Percentiles rank a stretch among this genome's conserved stretches.
phyloP scores from a whole-genome alignment of 2,113 vertebrate species.

The Petrocephalus microphthalmus region DNA sequence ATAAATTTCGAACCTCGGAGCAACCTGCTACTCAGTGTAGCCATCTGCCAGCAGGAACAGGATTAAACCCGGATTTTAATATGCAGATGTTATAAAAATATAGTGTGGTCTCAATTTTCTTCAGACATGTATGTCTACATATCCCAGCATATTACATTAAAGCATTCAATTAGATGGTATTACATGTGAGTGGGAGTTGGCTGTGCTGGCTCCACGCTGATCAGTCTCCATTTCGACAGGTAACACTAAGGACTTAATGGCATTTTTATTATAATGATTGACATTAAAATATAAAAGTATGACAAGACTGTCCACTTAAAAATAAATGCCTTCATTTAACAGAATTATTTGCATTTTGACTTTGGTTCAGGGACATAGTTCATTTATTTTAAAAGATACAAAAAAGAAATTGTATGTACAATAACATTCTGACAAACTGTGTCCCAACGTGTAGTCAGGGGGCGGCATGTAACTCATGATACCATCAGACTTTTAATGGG shows the following conservation, averaged over 20 bases:
- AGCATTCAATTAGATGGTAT: not conserved
- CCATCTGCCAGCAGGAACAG: too few species aligned
- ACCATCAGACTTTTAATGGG: not conserved
- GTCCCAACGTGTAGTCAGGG: not conserved
- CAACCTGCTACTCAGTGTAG: too few species aligned
- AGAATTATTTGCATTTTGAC: not conserved
- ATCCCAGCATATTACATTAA: not conserved
- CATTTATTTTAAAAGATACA: not conserved
- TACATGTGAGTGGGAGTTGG: not conserved
- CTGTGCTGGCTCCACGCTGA: not conserved
- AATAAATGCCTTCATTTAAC: not conserved
- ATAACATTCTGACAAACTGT: not conserved
- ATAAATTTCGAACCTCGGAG: too few species aligned
- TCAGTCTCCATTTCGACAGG: not conserved
- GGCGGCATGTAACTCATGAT: not conserved
- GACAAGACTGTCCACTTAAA: not conserved
- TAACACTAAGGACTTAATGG: not conserved
- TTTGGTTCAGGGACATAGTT: not conserved
- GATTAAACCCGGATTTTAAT: too few species aligned
- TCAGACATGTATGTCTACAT: too few species aligned
- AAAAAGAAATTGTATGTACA: not conserved
- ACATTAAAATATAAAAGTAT: not conserved
- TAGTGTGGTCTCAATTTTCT: too few species aligned
- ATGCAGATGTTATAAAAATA: too few species aligned
- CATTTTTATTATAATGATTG: not conserved